Percentiles rank a stretch among this genome's conserved stretches.
phyloP scores from a whole-genome alignment of 2,113 vertebrate genomes.

The Lipotes vexillifer region DNA sequence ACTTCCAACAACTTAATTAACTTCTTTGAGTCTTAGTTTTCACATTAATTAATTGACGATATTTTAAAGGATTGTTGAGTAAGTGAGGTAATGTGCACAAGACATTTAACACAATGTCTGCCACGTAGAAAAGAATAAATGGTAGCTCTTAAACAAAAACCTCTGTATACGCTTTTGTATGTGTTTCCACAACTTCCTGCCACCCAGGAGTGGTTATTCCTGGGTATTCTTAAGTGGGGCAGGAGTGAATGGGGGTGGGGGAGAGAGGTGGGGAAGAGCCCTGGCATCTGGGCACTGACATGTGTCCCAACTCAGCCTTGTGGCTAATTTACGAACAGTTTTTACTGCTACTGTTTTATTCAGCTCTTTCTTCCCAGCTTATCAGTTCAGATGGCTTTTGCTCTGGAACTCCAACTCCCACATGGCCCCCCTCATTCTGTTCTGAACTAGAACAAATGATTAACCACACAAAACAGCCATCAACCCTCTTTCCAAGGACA shows the following conservation, averaged over 20 bases:
- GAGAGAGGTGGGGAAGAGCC: not conserved
- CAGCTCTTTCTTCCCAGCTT: not conserved
- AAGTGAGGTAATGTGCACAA: not conserved
- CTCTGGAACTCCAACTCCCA: slow-evolving; percentile 1
- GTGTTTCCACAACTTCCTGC: not conserved
- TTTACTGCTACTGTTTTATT: not conserved
- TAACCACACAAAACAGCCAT: slow-evolving; percentile 4
- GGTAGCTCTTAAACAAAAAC: not conserved
- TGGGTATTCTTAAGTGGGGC: not conserved
- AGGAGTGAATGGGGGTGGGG: not conserved
- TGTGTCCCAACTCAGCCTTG: not conserved
- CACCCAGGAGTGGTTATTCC: not conserved
- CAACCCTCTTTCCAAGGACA: slow-evolving; percentile 49
- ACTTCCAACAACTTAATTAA: not conserved
- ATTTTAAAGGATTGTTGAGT: not conserved
- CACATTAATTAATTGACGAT: not conserved
- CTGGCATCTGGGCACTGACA: not conserved
- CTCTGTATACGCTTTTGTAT: not conserved
- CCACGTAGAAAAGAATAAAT: not conserved
- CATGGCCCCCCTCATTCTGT: not conserved
- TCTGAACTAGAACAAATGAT: slow-evolving; percentile 51
- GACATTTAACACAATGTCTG: not conserved
- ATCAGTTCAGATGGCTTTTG: slow-evolving; percentile 13
- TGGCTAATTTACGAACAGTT: not conserved
- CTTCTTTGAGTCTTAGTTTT: not conserved